A percentile compares a stretch with the other conserved stretches of the same genome.
Conservation (phyloP, 2,888 invertebrate genomes). For the Apamea sordens region DNA sequence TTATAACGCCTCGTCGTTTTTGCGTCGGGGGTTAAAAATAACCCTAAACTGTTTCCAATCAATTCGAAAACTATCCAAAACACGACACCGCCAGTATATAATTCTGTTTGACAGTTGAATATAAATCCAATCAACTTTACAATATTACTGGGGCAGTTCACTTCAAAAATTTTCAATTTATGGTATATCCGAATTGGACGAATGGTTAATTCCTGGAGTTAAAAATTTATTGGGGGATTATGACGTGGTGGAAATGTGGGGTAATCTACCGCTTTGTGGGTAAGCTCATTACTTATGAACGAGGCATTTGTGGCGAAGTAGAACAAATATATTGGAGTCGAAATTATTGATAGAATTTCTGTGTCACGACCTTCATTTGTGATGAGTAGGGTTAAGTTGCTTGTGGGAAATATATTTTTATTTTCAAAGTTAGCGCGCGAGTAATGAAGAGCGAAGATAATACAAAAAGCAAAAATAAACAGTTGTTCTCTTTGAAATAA, state of each 20-base stretch:
- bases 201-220: constrained; percentile 26
- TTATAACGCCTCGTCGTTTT: no score
- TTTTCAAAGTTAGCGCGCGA: neutral
- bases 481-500: neutral
- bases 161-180: constrained; percentile 42
- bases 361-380: neutral
- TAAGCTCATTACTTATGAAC: constrained; percentile 37
- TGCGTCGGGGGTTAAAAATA: no score
- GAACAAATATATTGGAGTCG: neutral
- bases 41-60: neutral
- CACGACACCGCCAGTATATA: neutral
- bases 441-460: neutral
- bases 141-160: constrained; percentile 18
- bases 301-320: neutral
- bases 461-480: neutral
- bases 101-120: constrained; percentile 36
- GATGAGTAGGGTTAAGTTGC: no score
- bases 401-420: neutral
- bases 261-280: constrained; percentile 14
- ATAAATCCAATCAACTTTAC: constrained; percentile 51
- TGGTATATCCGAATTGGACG: constrained; percentile 37
- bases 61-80: constrained; percentile 29
- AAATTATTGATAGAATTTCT: constrained; percentile 1
- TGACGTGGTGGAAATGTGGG: constrained; percentile 12
- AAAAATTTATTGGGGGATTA: constrained; percentile 41